Conservation (phyloP, 1,140 invertebrate species). For the Ceratina calcarata region DNA sequence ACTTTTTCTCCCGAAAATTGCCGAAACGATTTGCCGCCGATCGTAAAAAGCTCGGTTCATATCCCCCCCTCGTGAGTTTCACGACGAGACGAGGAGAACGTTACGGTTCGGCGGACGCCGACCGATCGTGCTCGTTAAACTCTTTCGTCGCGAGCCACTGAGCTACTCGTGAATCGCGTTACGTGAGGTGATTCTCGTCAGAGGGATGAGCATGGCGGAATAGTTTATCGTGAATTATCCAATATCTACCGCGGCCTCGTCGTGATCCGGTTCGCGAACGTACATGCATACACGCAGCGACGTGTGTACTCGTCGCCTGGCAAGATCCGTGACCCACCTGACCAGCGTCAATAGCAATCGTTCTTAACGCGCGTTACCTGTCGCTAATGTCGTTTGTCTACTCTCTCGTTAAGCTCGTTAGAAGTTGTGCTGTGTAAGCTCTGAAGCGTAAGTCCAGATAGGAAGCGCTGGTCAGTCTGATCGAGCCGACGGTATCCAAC, state of each 20-base stretch:
- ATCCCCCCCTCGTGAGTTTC: constrained; percentile 16
- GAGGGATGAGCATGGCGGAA: constrained; percentile 32
- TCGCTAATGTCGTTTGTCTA: constrained; percentile 40
- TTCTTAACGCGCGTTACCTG: constrained; percentile 44
- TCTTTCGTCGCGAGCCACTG: too few species aligned
- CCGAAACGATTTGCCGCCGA: constrained; percentile 5
- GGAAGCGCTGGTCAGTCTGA: not conserved
- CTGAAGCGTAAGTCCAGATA: not conserved
- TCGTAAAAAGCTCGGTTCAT: not conserved
- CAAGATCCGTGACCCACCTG: not conserved
- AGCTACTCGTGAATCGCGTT: not conserved
- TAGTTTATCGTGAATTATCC: constrained; percentile 57
- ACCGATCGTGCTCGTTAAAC: not conserved
- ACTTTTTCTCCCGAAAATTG: not conserved
- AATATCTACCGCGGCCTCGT: constrained; percentile 39
- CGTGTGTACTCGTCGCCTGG: not conserved
- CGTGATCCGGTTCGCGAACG: constrained; percentile 51
- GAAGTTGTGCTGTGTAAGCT: not conserved
- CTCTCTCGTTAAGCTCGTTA: constrained; percentile 37
- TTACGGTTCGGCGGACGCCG: constrained; percentile 27
- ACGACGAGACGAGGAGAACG: not conserved
- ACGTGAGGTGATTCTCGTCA: constrained; percentile 30
- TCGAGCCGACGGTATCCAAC: too few species aligned
- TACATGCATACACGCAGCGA: constrained; percentile 2
- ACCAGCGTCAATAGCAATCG: constrained; percentile 21